phyloP scores from a whole-genome alignment of 2,113 vertebrate genomes.

The Heterocephalus glaber region DNA sequence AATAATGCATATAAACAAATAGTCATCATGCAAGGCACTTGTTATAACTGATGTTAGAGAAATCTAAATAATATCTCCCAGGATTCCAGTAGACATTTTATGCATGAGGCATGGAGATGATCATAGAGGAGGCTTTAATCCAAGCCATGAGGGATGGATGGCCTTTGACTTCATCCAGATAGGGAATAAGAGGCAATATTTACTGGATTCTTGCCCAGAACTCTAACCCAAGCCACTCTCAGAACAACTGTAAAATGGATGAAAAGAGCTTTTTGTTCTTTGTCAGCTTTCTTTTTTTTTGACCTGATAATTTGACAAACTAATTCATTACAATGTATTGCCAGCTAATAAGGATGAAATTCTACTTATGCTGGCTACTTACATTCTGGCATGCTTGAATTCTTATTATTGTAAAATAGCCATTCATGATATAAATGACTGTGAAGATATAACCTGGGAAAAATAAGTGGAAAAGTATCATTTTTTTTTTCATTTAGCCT shows the following conservation, averaged over 20 bases:
- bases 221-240: background rate
- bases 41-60: background rate
- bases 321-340: background rate
- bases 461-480: background rate
- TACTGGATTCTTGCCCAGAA: background rate
- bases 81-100: background rate
- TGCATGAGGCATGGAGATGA: background rate
- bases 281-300: background rate
- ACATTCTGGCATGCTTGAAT: conserved; percentile 8
- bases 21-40: background rate
- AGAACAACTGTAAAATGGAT: background rate
- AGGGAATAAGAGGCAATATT: background rate
- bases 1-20: background rate
- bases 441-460: background rate
- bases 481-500: conserved; percentile 14
- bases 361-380: background rate
- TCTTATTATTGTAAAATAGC: background rate
- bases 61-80: background rate
- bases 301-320: background rate
- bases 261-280: background rate
- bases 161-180: background rate
- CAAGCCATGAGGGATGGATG: background rate
- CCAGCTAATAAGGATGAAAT: background rate
- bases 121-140: background rate
- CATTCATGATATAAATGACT: conserved; percentile 32